Evolutionary conservation across 2,888 invertebrate genomes (phyloP), one percentile per base, ranked within the genome.

Genomic region (Galerucella pusilla): DNA sequence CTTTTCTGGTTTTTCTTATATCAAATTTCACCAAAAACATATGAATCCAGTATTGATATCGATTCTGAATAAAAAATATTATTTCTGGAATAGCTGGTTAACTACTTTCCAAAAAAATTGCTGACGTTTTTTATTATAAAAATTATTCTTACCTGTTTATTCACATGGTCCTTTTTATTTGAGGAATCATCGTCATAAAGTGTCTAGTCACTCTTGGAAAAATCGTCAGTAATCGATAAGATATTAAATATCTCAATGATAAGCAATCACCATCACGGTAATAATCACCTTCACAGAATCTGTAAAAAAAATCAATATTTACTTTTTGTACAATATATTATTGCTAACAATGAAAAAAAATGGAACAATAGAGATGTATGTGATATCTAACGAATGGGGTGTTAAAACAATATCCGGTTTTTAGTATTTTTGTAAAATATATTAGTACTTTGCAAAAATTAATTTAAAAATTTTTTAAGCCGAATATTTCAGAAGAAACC

Each of bases 81-180:
- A 14, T 52, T 6, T 7, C 52, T 52, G 52, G 52, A 52, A 52
- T 52, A 14, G 4, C 2, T 52, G 7, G 5, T n/a, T 52, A n/a
- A 52, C 7, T 52, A 20, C 16, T 20, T 42, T 61, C 7, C 14
- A 12, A 25, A 61, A 61, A 16, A 16, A 9, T 57, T n/a, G 16
- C 16, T 20, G 20, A 57, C 20, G 20, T 11, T 14, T n/a, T 25
- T 35, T 42, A 12, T 42, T 42, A 42, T 63, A 35, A 14, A 63
- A 28, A 63, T 20, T 0, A 57, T 20, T 16, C 11, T 52, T 72
- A 72, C 72, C 66, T 72, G 66, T 63, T 49, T 72, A 64, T 67
- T 72, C 72, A 72, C 72, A 72, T 72, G 72, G 45, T 35, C 28
- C 42, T 16, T 10, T 49, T n/a, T 60, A 72, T 72, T 66, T 60